phyloP scores from a whole-genome alignment of 2,113 vertebrate species.

The Antennarius striatus region DNA sequence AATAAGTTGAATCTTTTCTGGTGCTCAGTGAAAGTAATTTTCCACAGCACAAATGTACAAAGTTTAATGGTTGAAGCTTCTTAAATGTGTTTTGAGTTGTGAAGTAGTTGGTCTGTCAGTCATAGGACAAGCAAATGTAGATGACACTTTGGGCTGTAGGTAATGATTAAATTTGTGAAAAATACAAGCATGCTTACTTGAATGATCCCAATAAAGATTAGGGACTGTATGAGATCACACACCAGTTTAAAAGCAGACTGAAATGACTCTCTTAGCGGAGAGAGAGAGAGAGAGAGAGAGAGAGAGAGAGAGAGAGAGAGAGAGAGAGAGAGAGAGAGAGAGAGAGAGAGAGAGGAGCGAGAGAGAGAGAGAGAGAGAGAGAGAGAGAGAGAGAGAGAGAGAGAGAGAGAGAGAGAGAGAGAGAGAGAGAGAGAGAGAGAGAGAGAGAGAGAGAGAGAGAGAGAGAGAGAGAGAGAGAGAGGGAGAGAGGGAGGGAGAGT shows the following conservation, averaged over 20 bases:
- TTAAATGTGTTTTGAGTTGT: too few relatives aligned
- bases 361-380: neutral
- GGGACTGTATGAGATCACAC: neutral
- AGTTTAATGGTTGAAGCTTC: too few relatives aligned
- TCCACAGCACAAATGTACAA: too few relatives aligned
- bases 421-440: neutral
- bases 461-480: neutral
- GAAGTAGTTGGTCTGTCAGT: too few relatives aligned
- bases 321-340: neutral
- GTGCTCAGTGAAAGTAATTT: too few relatives aligned
- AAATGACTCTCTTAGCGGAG: constrained; percentile 10
- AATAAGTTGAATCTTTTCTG: too few relatives aligned
- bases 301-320: neutral
- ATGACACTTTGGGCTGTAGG: neutral
- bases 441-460: neutral
- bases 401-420: neutral
- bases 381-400: neutral
- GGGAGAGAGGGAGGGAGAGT: neutral
- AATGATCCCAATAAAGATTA: neutral
- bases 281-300: neutral
- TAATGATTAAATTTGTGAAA: too few relatives aligned
- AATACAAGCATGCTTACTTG: neutral
- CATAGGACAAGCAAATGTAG: neutral
- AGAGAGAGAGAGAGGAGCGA: neutral
- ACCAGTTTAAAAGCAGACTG: neutral